A percentile compares a stretch with the other conserved stretches of the same genome.
phyloP scores from a whole-genome alignment of 2,888 invertebrate species.

The Oscheius sp. region DNA sequence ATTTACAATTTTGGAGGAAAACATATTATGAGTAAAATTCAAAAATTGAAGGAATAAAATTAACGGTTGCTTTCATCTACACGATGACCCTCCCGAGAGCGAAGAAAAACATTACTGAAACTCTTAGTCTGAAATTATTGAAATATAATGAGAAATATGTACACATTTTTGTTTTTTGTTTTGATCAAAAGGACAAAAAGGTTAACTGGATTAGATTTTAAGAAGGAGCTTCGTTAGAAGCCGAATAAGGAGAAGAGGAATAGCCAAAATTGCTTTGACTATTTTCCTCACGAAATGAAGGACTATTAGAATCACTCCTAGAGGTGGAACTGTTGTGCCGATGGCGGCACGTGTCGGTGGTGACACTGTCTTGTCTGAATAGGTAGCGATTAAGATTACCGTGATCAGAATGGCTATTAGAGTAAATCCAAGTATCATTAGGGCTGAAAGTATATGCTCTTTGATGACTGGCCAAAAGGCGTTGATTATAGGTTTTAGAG shows the following conservation, averaged over 20 bases:
- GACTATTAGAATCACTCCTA: background rate
- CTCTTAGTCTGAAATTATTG: too few species aligned
- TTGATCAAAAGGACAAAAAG: too few species aligned
- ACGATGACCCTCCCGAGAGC: too few species aligned
- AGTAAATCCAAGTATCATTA: background rate
- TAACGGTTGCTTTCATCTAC: too few species aligned
- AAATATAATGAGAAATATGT: too few species aligned
- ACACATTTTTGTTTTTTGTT: too few species aligned
- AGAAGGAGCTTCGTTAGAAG: background rate
- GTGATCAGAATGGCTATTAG: background rate
- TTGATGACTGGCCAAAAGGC: background rate
- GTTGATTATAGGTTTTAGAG: too few species aligned
- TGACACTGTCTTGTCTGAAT: background rate
- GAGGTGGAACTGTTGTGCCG: background rate
- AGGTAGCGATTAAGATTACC: background rate
- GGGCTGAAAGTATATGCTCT: background rate
- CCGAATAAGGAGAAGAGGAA: background rate
- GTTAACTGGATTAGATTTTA: background rate
- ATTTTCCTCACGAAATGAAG: background rate
- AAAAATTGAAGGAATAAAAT: too few species aligned
- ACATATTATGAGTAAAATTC: too few species aligned
- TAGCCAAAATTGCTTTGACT: background rate
- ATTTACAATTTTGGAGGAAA: too few species aligned
- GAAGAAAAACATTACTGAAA: too few species aligned
- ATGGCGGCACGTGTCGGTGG: background rate